Base-by-base conservation (phyloP, 2,797 vertebrate genomes). In the Leuciscus waleckii region DNA sequence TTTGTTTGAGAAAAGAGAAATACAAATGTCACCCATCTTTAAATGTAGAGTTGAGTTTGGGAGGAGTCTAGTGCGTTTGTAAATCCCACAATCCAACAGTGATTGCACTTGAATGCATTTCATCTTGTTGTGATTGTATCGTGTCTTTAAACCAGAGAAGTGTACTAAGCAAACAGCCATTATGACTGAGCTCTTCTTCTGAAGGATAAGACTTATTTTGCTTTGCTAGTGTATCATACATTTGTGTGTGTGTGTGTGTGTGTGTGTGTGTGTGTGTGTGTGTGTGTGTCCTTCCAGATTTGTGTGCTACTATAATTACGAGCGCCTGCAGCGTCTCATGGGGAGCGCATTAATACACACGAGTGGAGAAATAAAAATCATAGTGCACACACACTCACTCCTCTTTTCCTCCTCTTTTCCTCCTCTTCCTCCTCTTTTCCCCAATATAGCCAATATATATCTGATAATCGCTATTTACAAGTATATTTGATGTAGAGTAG, bases 261-360 rank as follows among this genome's bases (percentile, higher is more conserved):
- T 35, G 32, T 35, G 32, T 35, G 32, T 35, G 32, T 35, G 32
- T 35, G 32, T 65, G 46, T 70, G 58, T 51, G 19, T 29, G 71
- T 61, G 54, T 82, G 67, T 69, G n/a, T 89, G 91, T 92, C 82
- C 83, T 93, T 86, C 91, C 90, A 91, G 86, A 83, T 90, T 90
- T 68, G 85, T 84, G 86, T 87, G 91, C 87, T 92, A 91, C 94
- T 95, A 94, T 95, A 94, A 95, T 94, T 95, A 95, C 89, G 89
- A 89, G 91, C 87, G 94, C 95, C 94, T 92, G 91, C 92, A 94
- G 95, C 92, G 26, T 90, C 92, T 94, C 94, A 94, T 94, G 94
- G 93, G 90, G 87, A 94, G 91, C 90, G 90, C 90, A 93, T 95
- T 94, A 95, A 93, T 91, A 90, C 93, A 95, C 94, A 95, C 91